phyloP scores from a whole-genome alignment of 1,140 invertebrate genomes.

The Formica selysi region DNA sequence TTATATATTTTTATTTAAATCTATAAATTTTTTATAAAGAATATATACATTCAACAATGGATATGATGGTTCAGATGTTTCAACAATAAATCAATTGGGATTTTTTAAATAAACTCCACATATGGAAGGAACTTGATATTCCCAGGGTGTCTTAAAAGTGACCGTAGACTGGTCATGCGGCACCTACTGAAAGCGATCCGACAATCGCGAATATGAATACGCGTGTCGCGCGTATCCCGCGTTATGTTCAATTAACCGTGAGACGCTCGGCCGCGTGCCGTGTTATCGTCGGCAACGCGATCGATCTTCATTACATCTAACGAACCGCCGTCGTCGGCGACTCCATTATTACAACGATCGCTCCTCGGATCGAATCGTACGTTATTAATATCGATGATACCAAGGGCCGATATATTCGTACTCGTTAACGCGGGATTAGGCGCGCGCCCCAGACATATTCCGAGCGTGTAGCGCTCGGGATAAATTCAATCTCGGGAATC shows the following conservation, averaged over 20 bases:
- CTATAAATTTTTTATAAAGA: slow-evolving; percentile 75
- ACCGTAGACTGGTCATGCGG: slow-evolving; percentile 18
- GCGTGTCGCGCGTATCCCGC: slow-evolving; percentile 42
- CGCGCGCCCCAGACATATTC: slow-evolving; percentile 19
- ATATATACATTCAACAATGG: slow-evolving; percentile 68
- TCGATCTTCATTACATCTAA: slow-evolving; percentile 66
- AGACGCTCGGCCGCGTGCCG: slow-evolving; percentile 46
- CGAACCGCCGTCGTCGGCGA: slow-evolving; percentile 60
- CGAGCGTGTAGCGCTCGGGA: slow-evolving; percentile 61
- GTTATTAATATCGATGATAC: slow-evolving; percentile 73
- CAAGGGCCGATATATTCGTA: slow-evolving; percentile 64
- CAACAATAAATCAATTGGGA: slow-evolving; percentile 35
- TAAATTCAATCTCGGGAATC: slow-evolving; percentile 79
- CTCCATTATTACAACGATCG: slow-evolving; percentile 62
- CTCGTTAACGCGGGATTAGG: slow-evolving; percentile 72
- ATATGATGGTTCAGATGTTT: slow-evolving; percentile 64
- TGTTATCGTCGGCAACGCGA: slow-evolving; percentile 63
- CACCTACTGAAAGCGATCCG: slow-evolving; percentile 36
- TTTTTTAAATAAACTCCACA: no score
- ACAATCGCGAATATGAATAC: slow-evolving; percentile 47
- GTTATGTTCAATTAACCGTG: slow-evolving; percentile 50
- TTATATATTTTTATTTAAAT: slow-evolving; percentile 17
- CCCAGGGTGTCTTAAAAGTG: neutral
- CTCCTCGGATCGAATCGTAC: slow-evolving; percentile 33
- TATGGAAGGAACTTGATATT: neutral